These are phyloP conservation scores for Rhinophrynus dorsalis DNA, from an alignment of 2,797 vertebrate genomes.

Conservation along the genomic window DNA sequence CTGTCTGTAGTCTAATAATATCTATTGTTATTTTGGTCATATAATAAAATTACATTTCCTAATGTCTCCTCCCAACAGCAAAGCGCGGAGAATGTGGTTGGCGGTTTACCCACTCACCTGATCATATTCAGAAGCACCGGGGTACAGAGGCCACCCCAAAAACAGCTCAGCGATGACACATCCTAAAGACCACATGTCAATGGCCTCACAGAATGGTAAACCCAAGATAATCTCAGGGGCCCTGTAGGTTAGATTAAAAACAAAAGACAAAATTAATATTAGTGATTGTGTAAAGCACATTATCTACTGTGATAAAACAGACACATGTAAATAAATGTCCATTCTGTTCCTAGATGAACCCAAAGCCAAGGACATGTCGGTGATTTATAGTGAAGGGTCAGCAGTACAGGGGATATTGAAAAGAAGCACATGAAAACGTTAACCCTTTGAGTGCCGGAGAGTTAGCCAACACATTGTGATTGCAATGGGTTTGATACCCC, in stretches of 20 bases:
- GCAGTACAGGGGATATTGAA: background rate
- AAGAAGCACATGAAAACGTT: background rate
- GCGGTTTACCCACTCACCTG: slow-evolving; percentile 87
- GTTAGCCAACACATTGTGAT: no score
- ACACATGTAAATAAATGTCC: no score
- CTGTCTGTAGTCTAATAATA: no score
- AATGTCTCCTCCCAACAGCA: no score
- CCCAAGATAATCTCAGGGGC: slow-evolving; percentile 98
- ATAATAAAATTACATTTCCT: no score
- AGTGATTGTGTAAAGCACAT: background rate
- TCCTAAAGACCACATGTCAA: slow-evolving; percentile 98
- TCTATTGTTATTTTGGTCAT: no score
- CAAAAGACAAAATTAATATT: background rate
- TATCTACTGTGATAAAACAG: no score
- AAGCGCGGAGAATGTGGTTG: no score
- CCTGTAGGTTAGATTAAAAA: slow-evolving; percentile 66
- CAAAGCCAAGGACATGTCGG: no score
- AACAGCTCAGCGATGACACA: slow-evolving; percentile 98
- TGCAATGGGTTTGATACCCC: no score
- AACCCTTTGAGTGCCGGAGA: no score
- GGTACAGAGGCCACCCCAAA: slow-evolving; percentile 95
- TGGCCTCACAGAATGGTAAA: slow-evolving; percentile 95
- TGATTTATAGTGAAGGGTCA: slow-evolving; percentile 54
- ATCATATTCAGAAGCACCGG: slow-evolving; percentile 94
- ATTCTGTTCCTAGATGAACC: no score